Base-by-base conservation (phyloP, 2,888 invertebrate genomes). In the Abscondita cerata region DNA sequence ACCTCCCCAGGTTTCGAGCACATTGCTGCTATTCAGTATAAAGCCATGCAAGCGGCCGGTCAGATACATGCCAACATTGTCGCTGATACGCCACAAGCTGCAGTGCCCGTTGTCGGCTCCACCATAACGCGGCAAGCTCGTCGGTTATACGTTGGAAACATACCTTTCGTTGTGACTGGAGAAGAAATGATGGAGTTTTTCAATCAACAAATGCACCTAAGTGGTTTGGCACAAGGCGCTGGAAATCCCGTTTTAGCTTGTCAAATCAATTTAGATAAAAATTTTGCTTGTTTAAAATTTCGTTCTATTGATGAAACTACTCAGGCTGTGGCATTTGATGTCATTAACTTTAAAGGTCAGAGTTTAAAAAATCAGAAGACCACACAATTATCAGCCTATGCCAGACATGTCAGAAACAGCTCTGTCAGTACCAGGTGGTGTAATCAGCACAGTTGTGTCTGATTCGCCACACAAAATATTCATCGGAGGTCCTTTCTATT, bases 151-250 rank as follows among this genome's bases (percentile, higher is more conserved):
- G 97, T 98, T 57, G 98, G 97, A 34, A 98, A 98, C 83, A 98
- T 98, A 83, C 98, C 98, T 25, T 98, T 98, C 80, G 98, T 98
- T 64, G 97, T 98, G 12, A 97, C 98, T 20, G 96, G 95, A 83
- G 96, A 96, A 76, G 96, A 96, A 80, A 97, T 98, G 88, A 97
- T 97, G 96, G 96, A 96, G 76, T 97, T 97, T 81, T 98, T 98
- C 85, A 98, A 97, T 80, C 94, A 96, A 76, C 96, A 98, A 82
- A 98, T 98, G 98, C 96, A 97, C 82, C 85, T 97, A 13, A 96
- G 97, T 64, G 97, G 97, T 13, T 84, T 98, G 73, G 96, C 97
- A 0, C 98, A 98, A 82, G 97, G 97, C 1, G 96, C 96, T 54
- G 98, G 98, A 53, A 97, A 96, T 83, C 98, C 98, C n/a, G 96